A percentile compares a stretch with the other conserved stretches of the same genome.
Evolutionary conservation across 2,113 vertebrate species (phyloP).

Genomic region (Pollimyrus isidori): DNA sequence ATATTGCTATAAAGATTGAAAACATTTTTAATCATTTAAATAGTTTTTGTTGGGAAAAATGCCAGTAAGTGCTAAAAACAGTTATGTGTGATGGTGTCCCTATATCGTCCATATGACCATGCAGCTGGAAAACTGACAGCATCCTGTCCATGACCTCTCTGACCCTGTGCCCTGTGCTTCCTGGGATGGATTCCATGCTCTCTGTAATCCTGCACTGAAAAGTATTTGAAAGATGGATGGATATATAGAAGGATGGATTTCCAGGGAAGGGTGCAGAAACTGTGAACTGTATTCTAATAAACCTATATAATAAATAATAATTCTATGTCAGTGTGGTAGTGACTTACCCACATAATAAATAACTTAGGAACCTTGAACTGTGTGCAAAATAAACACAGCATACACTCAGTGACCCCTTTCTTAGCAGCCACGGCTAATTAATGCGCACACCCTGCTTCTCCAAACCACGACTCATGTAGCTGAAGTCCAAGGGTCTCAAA

Average conservation of each 20-base stretch:
- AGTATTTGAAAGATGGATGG: background rate
- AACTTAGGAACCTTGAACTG: background rate
- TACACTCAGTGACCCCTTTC: background rate
- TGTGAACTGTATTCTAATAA: background rate
- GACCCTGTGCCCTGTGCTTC: background rate
- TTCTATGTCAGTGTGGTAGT: background rate
- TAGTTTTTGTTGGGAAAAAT: background rate
- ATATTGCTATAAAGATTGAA: background rate
- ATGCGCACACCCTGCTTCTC: background rate
- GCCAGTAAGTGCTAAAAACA: background rate
- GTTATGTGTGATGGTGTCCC: background rate
- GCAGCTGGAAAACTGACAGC: background rate
- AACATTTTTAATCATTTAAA: background rate
- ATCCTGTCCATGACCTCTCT: background rate
- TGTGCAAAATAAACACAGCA: background rate
- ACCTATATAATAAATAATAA: background rate
- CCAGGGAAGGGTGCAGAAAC: background rate
- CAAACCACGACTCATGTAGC: background rate
- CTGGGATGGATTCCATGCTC: background rate
- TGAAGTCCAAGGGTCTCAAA: background rate
- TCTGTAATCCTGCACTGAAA: background rate
- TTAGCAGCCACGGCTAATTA: background rate
- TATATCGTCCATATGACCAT: background rate
- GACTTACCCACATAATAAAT: background rate
- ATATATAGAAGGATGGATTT: background rate